Conservation (phyloP, 1,140 invertebrate genomes). For the Calliopsis andreniformis region DNA sequence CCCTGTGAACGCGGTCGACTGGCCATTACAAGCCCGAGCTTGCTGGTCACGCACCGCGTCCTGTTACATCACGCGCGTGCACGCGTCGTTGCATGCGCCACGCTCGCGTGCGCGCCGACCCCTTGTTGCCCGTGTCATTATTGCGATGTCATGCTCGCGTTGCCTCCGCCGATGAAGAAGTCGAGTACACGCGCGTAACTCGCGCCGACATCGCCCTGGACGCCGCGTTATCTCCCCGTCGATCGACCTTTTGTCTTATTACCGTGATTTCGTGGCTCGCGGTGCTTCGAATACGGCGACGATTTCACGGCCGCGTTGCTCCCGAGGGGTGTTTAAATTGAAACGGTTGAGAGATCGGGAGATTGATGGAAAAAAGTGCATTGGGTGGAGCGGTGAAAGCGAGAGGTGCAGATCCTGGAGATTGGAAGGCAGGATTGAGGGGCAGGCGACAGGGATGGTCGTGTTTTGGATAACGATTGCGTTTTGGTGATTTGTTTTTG, state of each 20-base stretch:
- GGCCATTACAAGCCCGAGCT: slow-evolving; percentile 43
- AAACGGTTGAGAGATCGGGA: not conserved
- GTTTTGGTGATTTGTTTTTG: not conserved
- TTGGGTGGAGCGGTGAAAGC: not conserved
- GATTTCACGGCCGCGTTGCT: not conserved
- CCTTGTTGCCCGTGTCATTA: slow-evolving; percentile 42
- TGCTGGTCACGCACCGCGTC: slow-evolving; percentile 58
- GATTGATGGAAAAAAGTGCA: not conserved
- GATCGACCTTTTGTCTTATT: not conserved
- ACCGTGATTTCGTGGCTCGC: not conserved
- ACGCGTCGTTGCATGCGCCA: slow-evolving; percentile 33
- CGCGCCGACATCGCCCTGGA: not conserved
- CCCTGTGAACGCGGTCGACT: not conserved
- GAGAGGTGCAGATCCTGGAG: slow-evolving; percentile 2
- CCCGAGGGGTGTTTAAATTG: not conserved
- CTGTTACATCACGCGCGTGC: slow-evolving; percentile 54
- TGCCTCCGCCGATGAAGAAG: slow-evolving; percentile 33
- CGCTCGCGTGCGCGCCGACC: slow-evolving; percentile 43
- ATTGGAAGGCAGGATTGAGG: not conserved
- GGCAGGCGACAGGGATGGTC: not conserved
- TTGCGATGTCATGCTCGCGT: slow-evolving; percentile 50
- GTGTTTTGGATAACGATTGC: not conserved
- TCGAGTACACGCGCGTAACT: slow-evolving; percentile 41
- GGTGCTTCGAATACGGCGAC: not conserved
- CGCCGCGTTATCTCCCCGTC: not conserved